Evolutionary conservation across 92 coral and sea anemone genomes (phyloP).

Genomic region (Virgularia gustaviana): DNA sequence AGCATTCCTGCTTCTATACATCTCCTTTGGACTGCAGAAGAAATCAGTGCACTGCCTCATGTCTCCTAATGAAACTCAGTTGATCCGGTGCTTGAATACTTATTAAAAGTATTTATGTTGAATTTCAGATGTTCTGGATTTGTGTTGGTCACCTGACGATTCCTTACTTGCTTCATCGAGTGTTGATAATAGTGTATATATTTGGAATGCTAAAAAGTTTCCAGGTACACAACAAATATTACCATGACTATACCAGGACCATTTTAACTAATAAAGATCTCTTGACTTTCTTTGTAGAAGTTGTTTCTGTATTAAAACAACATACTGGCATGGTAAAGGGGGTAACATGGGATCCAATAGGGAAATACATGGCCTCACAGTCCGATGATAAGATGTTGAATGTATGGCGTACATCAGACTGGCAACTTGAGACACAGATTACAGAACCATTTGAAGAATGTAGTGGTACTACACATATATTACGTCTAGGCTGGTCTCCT

Average conservation of each 20-base stretch:
- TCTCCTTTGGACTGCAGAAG: too few species aligned
- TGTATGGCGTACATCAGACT: constrained; percentile 92
- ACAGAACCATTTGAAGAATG: constrained; percentile 87
- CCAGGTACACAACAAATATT: constrained; percentile 59
- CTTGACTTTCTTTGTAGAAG: constrained; percentile 62
- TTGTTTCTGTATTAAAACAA: constrained; percentile 71
- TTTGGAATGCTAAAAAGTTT: constrained; percentile 93
- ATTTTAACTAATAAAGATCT: not conserved
- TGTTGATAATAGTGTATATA: constrained; percentile 79
- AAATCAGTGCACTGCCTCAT: too few species aligned
- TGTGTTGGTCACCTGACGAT: constrained; percentile 98
- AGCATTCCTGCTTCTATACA: too few species aligned
- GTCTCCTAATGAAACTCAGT: too few species aligned
- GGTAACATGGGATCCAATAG: constrained; percentile 97
- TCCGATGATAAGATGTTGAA: constrained; percentile 80
- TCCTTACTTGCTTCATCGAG: constrained; percentile 90
- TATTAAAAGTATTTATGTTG: too few species aligned
- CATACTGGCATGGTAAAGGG: constrained; percentile 96
- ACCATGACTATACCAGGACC: not conserved
- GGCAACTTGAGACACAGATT: constrained; percentile 87
- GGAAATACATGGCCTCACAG: constrained; percentile 92
- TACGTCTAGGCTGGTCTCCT: constrained; percentile 93
- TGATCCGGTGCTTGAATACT: too few species aligned
- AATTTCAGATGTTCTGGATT: constrained; percentile 83
- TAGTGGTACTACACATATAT: constrained; percentile 91